Base-by-base conservation (phyloP, 2,113 vertebrate species). In the Rostratula benghalensis region DNA sequence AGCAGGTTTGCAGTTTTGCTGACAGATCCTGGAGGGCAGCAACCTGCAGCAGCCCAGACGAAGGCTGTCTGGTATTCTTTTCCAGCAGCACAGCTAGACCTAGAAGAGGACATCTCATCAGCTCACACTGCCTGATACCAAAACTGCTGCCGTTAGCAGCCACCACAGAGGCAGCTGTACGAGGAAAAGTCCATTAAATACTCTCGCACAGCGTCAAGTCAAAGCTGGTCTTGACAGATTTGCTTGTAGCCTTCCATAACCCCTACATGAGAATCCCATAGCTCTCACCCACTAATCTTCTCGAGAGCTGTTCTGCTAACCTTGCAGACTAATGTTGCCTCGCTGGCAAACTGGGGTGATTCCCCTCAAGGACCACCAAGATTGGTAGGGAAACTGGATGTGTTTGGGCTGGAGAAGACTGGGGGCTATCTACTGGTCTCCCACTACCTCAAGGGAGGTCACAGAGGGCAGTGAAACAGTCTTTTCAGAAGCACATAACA, bases 1-100 rank as follows among this genome's bases (percentile, higher is more conserved):
- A 93, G 89, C 94, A 87, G 60, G 57, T 84, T 81, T 89, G 80
- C 83, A 87, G 87, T 87, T 96, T 64, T 91, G 77, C 89, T 97
- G 96, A 95, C 95, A 97, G 89, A 95, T 94, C 95, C 96, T 97
- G 95, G 87, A 97, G 94, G 95, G 95, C 87, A 95, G 94, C 91
- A 94, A 92, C 89, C 81, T 64, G 73, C 83, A 94, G 69, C 77
- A 95, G 93, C 60, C 91, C 91, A 92, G 69, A 54, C 0, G 0
- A 90, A 91, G 69, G 91, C 46, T 71, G 65, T 28, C 41, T 33
- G 39, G 86, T 84, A 81, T 60, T 92, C 93, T 56, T 89, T 93
- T 54, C 46, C 33, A 94, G 35, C 45, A 53, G 21, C 17, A 75
- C 10, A 64, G 69, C 33, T 39, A 73, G 30, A 67, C 41, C n/a